These are phyloP conservation scores for Triplophysa siluroides DNA, from an alignment of 2,113 vertebrate species.

Conservation along the genomic window DNA sequence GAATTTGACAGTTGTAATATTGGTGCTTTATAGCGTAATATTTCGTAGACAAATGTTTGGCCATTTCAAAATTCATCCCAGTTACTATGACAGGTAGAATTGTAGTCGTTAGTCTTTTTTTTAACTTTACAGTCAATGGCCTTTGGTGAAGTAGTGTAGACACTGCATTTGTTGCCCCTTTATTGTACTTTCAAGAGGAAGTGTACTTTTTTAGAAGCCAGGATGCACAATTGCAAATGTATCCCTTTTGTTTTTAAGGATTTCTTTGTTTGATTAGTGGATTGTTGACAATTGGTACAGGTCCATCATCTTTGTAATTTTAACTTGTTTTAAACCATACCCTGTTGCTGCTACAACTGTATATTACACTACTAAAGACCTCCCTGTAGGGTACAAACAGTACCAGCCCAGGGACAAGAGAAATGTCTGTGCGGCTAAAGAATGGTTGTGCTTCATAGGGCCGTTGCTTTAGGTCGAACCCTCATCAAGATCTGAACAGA, in stretches of 20 bases:
- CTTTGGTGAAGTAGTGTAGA: slow-evolving; percentile 29
- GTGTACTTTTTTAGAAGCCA: slow-evolving; percentile 38
- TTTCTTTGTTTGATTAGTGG: slow-evolving; percentile 9
- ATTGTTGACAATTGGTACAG: not conserved
- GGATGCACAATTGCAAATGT: slow-evolving; percentile 61
- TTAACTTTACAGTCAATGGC: not conserved
- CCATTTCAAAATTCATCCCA: not conserved
- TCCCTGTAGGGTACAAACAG: slow-evolving; percentile 14
- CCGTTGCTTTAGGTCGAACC: not conserved
- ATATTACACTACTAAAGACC: slow-evolving; percentile 60
- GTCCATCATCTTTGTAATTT: slow-evolving; percentile 3
- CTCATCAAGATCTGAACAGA: not conserved
- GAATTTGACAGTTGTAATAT: not conserved
- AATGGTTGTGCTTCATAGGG: too few species aligned
- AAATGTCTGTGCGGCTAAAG: slow-evolving; percentile 15
- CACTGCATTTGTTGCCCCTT: slow-evolving; percentile 14
- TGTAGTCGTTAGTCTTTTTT: slow-evolving; percentile 25
- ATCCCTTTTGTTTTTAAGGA: slow-evolving; percentile 53
- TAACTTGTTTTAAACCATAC: slow-evolving; percentile 36
- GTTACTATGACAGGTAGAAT: not conserved
- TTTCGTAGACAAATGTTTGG: not conserved
- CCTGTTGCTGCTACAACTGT: slow-evolving; percentile 76
- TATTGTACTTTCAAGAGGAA: slow-evolving; percentile 8
- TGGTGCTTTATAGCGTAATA: not conserved
- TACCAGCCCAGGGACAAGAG: slow-evolving; percentile 16